Evolutionary conservation across 2,797 vertebrate genomes (phyloP).

Genomic region (Melanotaenia nigrans): DNA sequence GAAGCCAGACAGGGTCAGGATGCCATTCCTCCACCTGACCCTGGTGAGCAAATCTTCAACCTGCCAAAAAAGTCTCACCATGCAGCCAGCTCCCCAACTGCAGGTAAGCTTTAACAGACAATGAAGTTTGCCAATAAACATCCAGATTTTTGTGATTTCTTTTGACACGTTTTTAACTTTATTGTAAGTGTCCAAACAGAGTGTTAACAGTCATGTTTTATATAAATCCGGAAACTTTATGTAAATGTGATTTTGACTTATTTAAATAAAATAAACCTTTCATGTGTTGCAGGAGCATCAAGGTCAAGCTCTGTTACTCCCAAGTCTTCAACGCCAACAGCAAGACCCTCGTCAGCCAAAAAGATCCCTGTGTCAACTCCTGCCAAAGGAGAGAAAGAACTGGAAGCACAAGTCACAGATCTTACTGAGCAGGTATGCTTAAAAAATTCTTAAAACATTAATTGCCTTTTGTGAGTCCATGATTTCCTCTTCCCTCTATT

Average conservation of each 20-base stretch:
- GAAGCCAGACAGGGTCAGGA: slow-evolving; percentile 98
- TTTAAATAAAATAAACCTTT: not conserved
- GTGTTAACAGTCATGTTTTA: not conserved
- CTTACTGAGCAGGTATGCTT: slow-evolving; percentile 92
- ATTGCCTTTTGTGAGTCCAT: not conserved
- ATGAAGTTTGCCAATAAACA: not conserved
- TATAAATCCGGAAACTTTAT: slow-evolving; percentile 1
- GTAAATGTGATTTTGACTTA: not conserved
- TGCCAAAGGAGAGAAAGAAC: slow-evolving; percentile 96
- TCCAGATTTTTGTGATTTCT: not conserved
- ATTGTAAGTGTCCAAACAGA: not conserved
- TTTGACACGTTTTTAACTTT: not conserved
- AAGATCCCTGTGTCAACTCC: slow-evolving; percentile 88
- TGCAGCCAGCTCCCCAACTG: slow-evolving; percentile 95
- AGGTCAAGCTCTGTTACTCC: slow-evolving; percentile 88
- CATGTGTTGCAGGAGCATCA: slow-evolving; percentile 86
- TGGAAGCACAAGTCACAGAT: slow-evolving; percentile 97
- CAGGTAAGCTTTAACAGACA: slow-evolving; percentile 83
- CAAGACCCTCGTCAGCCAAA: slow-evolving; percentile 98
- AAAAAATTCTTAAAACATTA: not conserved
- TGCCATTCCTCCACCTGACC: slow-evolving; percentile 96
- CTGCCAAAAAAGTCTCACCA: slow-evolving; percentile 98
- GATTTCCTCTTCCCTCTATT: not conserved
- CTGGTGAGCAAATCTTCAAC: slow-evolving; percentile 99
- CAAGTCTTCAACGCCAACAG: slow-evolving; percentile 95